Evolutionary conservation across 1,140 invertebrate species (phyloP).

Genomic region (Lucilia sericata): DNA sequence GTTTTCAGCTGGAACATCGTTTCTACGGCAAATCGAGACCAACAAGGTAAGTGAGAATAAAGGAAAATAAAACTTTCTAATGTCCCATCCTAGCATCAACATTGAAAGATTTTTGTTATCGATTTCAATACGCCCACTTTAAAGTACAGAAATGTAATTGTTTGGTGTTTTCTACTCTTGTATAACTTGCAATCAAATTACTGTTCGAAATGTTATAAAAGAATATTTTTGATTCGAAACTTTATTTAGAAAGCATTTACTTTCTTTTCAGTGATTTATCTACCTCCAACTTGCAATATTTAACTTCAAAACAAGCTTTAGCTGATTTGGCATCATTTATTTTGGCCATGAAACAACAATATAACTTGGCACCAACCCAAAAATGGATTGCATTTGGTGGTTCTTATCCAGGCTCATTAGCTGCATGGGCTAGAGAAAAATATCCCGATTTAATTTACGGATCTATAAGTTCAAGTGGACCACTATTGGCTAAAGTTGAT

Average conservation of each 20-base stretch:
- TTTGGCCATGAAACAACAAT: constrained; percentile 74
- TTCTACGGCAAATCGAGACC: constrained; percentile 95
- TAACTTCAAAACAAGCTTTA: constrained; percentile 89
- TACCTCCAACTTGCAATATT: constrained; percentile 80
- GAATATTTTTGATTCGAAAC: no score
- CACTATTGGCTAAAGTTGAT: constrained; percentile 84
- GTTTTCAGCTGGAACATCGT: constrained; percentile 90
- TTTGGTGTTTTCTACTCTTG: no score
- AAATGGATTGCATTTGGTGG: constrained; percentile 95
- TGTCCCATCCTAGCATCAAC: no score
- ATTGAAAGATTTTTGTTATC: no score
- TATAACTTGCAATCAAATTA: no score
- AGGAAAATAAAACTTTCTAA: no score
- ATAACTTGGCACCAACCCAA: constrained; percentile 73
- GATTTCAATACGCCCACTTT: no score
- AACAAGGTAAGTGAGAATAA: constrained; percentile 71
- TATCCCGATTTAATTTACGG: constrained; percentile 90
- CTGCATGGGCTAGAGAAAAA: constrained; percentile 90
- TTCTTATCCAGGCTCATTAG: constrained; percentile 90
- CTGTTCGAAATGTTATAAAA: no score
- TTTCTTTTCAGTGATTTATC: constrained; percentile 63
- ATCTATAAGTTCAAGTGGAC: constrained; percentile 89
- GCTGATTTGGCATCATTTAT: constrained; percentile 90
- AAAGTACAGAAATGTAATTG: no score
- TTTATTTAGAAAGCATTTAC: no score